Evolutionary conservation across 2,113 vertebrate genomes (phyloP).

Genomic region (Callaeas wilsoni): DNA sequence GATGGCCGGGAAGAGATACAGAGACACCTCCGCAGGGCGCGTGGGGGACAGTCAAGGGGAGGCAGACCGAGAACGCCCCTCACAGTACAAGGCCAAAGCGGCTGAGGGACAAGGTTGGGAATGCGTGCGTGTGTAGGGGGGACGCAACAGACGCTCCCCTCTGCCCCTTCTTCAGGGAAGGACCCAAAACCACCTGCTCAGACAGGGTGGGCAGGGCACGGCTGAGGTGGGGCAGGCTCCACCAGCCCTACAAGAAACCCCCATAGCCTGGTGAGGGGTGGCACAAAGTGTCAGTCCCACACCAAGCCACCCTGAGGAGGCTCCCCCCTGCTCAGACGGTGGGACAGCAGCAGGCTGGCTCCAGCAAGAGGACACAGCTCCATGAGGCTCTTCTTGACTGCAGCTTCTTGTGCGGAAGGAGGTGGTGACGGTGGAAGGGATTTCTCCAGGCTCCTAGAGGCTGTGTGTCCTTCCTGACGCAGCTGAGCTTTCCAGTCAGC

Average conservation of each 20-base stretch:
- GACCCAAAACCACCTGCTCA: neutral
- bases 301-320: neutral
- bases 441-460: neutral
- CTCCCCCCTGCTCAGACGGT: neutral
- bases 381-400: neutral
- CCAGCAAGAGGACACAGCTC: neutral
- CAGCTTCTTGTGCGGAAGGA: neutral
- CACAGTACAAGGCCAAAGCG: neutral
- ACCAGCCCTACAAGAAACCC: neutral
- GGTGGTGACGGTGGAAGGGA: neutral
- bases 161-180: neutral
- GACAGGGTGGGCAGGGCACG: neutral
- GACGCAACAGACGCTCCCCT: neutral
- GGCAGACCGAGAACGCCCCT: neutral
- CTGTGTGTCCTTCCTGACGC: neutral
- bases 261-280: neutral
- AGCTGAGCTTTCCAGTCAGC: neutral
- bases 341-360: neutral
- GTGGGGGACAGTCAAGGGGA: neutral
- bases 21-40: rapidly evolving
- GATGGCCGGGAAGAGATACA: rapidly evolving
- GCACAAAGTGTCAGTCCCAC: neutral
- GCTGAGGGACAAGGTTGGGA: neutral
- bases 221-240: neutral
- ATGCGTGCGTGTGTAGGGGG: neutral